phyloP scores from a whole-genome alignment of 2,113 vertebrate genomes.

The Monarcha castaneiventris region DNA sequence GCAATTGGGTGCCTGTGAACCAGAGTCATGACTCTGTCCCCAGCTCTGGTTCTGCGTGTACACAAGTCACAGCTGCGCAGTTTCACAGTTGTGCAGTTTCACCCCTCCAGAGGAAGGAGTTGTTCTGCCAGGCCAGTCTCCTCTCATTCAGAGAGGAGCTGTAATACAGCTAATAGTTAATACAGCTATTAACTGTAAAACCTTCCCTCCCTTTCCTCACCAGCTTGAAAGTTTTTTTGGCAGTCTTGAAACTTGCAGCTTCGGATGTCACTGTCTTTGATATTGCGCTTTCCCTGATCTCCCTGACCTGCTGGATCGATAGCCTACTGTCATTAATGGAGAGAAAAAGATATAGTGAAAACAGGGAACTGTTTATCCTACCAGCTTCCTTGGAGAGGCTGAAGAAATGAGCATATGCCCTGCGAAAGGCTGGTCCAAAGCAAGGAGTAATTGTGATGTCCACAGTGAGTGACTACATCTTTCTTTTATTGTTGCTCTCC shows the following conservation, averaged over 20 bases:
- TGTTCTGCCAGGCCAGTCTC: background rate
- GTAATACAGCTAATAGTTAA: background rate
- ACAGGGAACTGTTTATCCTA: background rate
- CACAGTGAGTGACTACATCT: background rate
- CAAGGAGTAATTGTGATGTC: background rate
- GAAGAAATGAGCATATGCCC: background rate
- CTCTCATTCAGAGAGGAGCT: background rate
- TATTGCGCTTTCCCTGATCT: background rate
- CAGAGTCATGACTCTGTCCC: background rate
- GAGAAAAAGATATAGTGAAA: background rate
- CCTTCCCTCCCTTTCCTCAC: background rate
- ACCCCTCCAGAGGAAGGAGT: background rate
- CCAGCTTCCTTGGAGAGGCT: background rate
- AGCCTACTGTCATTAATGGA: background rate
- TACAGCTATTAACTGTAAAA: background rate
- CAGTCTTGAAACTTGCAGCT: background rate
- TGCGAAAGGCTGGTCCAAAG: background rate
- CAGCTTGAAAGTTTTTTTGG: background rate
- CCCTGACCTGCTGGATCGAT: background rate
- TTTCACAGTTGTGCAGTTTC: background rate
- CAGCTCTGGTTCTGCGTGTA: background rate
- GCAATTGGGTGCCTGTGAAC: rapidly evolving
- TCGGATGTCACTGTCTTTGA: background rate
- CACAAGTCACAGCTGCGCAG: background rate
- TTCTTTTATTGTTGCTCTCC: background rate